Evolutionary conservation across 2,113 vertebrate genomes (phyloP), one percentile per base, ranked within the genome.

Genomic region (Clarias magur): DNA sequence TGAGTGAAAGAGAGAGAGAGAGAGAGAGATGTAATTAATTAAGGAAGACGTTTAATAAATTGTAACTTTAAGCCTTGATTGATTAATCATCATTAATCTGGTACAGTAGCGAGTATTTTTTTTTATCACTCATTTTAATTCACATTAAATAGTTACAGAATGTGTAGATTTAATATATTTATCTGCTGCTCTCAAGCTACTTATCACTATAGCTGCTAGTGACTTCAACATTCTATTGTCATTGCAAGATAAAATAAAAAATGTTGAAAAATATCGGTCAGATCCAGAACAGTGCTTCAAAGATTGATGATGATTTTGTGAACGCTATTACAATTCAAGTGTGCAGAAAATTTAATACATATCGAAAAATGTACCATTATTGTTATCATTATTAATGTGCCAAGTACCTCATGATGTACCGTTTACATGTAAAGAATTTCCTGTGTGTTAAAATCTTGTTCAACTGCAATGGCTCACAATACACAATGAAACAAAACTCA

Each of bases 371-470:
- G 3, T 23, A 76, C 25, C 0, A 54, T 27, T 78, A 78, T 78
- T 23, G 53, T 53, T 76, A 73, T 48, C 8, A 48, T 48, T 48
- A 48, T 8, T 48, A 48, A 48, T 4, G 38, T 17, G 53, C 53
- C 53, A 79, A 56, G 25, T 79, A 79, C 5, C 25, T 17, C 53
- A n/a, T 79, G 48, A 78, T 16, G 75, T 79, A 79, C 75, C 75
- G 56, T 56, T 78, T 56, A 27, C 48, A n/a, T 75, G 5, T 54
- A 73, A 73, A 21, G 12, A 75, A 48, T 25, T 79, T 56, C 27
- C 53, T n/a, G 75, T 56, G 27, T 16, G 53, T 38, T 23, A 25
- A 75, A 75, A 38, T 75, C 70, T 42, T 73, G 38, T 78, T 15
- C 15, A 25, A 56, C 23, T 5, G 4, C 25, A 27, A 3, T 17